These are phyloP conservation scores for Ophioninae sp. DNA, from an alignment of 2,888 invertebrate species.

Conservation along the genomic window DNA sequence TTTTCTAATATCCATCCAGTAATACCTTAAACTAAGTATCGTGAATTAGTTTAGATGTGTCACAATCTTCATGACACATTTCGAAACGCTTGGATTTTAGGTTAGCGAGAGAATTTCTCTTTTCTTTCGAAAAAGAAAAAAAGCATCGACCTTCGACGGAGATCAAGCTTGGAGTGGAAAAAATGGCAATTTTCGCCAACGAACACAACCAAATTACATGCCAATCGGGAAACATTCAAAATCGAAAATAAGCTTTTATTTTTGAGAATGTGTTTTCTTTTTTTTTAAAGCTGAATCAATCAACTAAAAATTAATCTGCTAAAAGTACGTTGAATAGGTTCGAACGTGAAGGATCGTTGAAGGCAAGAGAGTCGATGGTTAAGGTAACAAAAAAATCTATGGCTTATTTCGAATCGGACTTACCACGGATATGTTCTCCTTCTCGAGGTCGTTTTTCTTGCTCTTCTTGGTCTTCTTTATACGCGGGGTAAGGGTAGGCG, in stretches of 20 bases:
- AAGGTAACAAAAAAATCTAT: slow-evolving; percentile 9
- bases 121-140: not conserved
- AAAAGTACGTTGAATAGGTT: not conserved
- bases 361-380: slow-evolving; percentile 22
- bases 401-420: slow-evolving; percentile 75
- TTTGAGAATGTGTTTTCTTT: slow-evolving; percentile 5
- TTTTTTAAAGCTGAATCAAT: not conserved
- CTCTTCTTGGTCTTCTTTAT: slow-evolving; percentile 86
- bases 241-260: not conserved
- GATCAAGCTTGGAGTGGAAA: not conserved
- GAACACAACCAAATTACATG: slow-evolving; percentile 1
- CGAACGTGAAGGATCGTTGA: slow-evolving; percentile 21
- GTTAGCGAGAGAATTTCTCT: not conserved
- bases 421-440: slow-evolving; percentile 87
- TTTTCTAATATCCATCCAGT: too few species aligned
- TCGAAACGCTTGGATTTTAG: not conserved
- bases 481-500: slow-evolving; percentile 78
- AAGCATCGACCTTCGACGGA: not conserved
- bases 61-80: not conserved
- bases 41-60: too few species aligned
- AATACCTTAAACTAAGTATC: too few species aligned
- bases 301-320: not conserved
- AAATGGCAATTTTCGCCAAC: not conserved
- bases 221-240: not conserved
- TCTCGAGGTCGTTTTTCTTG: slow-evolving; percentile 84